These are phyloP conservation scores for Halcyon badia DNA, from an alignment of 2,797 vertebrate species.

Conservation along the genomic window DNA sequence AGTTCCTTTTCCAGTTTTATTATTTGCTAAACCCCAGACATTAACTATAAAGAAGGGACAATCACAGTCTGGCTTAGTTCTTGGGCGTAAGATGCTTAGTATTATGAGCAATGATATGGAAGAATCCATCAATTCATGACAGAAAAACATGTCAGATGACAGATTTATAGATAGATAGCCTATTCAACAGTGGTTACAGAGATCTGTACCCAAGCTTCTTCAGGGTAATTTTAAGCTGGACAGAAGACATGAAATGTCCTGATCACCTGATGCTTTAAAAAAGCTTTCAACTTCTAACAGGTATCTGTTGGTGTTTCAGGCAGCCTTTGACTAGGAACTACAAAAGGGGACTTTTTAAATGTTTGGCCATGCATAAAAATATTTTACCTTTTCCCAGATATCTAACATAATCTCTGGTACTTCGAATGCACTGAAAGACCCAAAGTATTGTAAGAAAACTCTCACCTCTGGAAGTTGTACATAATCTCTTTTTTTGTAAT, in stretches of 20 bases:
- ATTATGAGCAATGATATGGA: neutral
- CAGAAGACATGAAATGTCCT: neutral
- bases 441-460: neutral
- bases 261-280: neutral
- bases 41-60: neutral
- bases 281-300: neutral
- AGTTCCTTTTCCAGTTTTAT: neutral
- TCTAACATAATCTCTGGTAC: neutral
- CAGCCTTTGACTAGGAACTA: neutral
- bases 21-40: neutral
- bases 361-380: neutral
- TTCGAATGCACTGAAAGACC: neutral
- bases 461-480: neutral
- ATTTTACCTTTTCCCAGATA: neutral
- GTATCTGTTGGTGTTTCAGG: neutral
- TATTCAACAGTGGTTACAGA: neutral
- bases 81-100: neutral
- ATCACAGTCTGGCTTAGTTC: neutral
- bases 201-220: neutral
- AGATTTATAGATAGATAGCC: neutral
- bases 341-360: neutral
- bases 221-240: neutral
- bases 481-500: neutral
- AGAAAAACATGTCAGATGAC: neutral
- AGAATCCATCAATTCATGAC: conserved; percentile 8